These are phyloP conservation scores for Rana temporaria DNA, from an alignment of 2,113 vertebrate species.

Conservation along the genomic window DNA sequence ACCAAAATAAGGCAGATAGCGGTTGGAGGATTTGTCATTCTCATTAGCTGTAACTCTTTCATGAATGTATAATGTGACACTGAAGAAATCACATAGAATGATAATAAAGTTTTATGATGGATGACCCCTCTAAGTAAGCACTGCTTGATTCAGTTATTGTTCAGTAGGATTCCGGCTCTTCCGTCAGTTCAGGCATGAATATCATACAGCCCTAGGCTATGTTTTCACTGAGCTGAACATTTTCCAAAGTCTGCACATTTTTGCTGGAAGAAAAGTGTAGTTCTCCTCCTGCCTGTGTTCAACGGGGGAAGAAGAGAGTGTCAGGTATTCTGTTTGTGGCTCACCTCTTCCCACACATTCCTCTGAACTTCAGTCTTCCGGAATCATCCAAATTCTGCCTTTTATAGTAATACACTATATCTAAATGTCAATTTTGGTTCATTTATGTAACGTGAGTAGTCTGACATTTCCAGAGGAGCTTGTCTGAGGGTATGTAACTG, in stretches of 20 bases:
- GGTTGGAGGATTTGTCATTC: neutral
- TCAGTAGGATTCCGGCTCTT: neutral
- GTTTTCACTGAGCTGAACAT: conserved; percentile 22
- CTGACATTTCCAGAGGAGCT: too few relatives aligned
- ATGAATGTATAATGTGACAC: too few relatives aligned
- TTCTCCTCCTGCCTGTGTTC: neutral
- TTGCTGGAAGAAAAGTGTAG: neutral
- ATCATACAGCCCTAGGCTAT: conserved; percentile 8
- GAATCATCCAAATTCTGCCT: conserved; percentile 19
- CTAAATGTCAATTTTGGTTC: too few relatives aligned
- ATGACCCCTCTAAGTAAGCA: neutral
- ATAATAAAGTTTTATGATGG: conserved; percentile 1
- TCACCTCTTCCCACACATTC: conserved; percentile 13
- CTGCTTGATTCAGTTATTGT: conserved; percentile 4
- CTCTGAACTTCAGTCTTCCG: conserved; percentile 2
- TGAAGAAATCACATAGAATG: neutral
- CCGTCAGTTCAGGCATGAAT: conserved; percentile 1
- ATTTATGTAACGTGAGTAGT: too few relatives aligned
- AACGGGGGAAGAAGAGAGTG: neutral
- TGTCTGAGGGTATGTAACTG: too few relatives aligned
- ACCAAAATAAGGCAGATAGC: neutral
- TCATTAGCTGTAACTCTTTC: neutral
- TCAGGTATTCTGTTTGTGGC: conserved; percentile 7
- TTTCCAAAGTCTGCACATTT: conserved; percentile 3
- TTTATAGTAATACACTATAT: too few relatives aligned